Evolutionary conservation across 2,797 vertebrate genomes (phyloP).

Genomic region (Poecilia gillii): DNA sequence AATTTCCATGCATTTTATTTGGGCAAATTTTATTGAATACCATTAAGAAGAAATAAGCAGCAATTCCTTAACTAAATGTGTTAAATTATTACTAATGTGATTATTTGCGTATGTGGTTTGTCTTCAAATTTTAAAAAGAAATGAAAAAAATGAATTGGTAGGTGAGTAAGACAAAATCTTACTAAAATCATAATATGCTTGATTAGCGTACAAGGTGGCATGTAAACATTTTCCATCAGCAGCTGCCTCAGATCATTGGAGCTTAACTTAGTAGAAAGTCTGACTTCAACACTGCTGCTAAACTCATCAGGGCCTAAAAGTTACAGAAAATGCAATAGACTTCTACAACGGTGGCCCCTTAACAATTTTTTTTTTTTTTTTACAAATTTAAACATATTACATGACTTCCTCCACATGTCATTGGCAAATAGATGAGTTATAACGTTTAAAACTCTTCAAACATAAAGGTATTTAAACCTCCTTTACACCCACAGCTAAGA

Average conservation of each 20-base stretch:
- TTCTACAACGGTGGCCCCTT: not conserved
- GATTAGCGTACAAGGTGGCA: not conserved
- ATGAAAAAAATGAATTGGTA: not conserved
- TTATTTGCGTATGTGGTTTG: not conserved
- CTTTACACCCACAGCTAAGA: not conserved
- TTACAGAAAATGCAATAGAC: not conserved
- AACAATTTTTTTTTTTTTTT: not conserved
- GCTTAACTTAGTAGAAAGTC: not conserved
- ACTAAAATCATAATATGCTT: not conserved
- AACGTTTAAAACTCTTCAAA: not conserved
- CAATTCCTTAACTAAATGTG: not conserved
- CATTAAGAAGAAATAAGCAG: not conserved
- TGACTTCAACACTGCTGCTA: not conserved
- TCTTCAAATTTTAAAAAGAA: not conserved
- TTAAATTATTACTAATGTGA: not conserved
- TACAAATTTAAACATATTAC: not conserved
- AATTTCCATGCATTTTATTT: not conserved
- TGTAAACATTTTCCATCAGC: not conserved
- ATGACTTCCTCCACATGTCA: not conserved
- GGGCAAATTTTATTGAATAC: not conserved
- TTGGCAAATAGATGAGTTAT: not conserved
- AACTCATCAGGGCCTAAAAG: not conserved
- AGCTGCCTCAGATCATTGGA: not conserved
- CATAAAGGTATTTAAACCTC: not conserved
- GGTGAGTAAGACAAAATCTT: not conserved